Evolutionary conservation across 2,888 invertebrate species (phyloP), one percentile per base, ranked within the genome.

Genomic region (Polietes domitor): DNA sequence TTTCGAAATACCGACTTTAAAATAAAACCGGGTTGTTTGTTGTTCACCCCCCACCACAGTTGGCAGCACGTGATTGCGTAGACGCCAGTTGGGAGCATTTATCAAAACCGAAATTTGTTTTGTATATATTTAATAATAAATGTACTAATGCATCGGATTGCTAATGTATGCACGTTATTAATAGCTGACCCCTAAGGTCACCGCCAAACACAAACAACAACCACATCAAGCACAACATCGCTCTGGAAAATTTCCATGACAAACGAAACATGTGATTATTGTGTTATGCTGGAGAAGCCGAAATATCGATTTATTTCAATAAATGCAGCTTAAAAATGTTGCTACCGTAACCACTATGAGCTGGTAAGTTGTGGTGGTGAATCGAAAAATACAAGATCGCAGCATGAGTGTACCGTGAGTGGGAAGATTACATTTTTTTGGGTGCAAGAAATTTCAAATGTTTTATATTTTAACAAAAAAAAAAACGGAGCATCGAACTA

Each of bases 281-380:
- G 9, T 6, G 50, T 53, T 6, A 53, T 53, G 17, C 1, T 53
- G 50, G 15, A 24, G 26, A 26, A 2, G 5, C 15, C 5, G 24
- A 7, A 9, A 15, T 24, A 58, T 26, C 26, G 58, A 58, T 26
- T 26, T 58, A 58, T 58, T 12, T 58, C 58, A 61, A 75, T 78
- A 15, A 43, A 28, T 82, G 74, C 32, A 74, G 72, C 58, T 77
- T 58, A 72, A 79, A 83, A 15, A 47, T 47, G 37, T 9, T 37
- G 37, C 4, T 37, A 37, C 37, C 12, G n/a, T 47, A 1, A 41
- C 47, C 6, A 37, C 7, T 7, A 37, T 9, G 9, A 12, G 10
- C 9, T 12, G 9, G 1, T 37, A n/a, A 37, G 10, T 7, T 37
- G 10, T 3, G 37, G 10, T 7, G 7, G 10, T 3, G 37, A 37